Percentiles rank a stretch among this genome's conserved stretches.
These are phyloP conservation scores for Penaeus chinensis DNA, from an alignment of 1,140 invertebrate genomes.

Conservation along the genomic window DNA sequence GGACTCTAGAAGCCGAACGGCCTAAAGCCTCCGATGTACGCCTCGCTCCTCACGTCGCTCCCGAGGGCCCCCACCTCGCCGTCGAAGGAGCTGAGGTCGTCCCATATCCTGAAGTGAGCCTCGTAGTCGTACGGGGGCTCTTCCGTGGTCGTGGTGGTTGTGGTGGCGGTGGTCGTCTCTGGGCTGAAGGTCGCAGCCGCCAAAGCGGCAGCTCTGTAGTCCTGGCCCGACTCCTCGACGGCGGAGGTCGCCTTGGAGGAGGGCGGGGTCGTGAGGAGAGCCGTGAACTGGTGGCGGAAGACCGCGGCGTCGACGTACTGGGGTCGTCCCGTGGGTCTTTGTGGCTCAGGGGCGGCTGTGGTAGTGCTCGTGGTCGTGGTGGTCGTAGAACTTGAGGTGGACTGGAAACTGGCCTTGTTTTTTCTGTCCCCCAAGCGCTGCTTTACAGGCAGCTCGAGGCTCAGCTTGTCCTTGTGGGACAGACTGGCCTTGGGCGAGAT, in stretches of 20 bases:
- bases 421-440: neutral
- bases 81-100: constrained; percentile 35
- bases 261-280: neutral
- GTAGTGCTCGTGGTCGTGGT: neutral
- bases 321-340: neutral
- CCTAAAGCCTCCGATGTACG: constrained; percentile 32
- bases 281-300: constrained; percentile 43
- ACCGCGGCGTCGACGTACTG: constrained; percentile 26
- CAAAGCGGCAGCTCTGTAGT: neutral
- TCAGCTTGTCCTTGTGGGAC: constrained; percentile 39
- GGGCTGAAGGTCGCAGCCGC: neutral
- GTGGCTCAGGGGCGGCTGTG: neutral
- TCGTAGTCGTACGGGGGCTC: constrained; percentile 22
- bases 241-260: neutral
- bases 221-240: neutral
- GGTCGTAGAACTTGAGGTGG: neutral
- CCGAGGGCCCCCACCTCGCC: constrained; percentile 21
- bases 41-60: neutral
- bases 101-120: constrained; percentile 31
- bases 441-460: constrained; percentile 31
- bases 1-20: constrained; percentile 28
- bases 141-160: neutral
- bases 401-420: constrained; percentile 3
- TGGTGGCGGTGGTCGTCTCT: neutral
- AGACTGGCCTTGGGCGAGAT: neutral